phyloP scores from a whole-genome alignment of 2,113 vertebrate genomes.

The Diphyllodes magnificus region DNA sequence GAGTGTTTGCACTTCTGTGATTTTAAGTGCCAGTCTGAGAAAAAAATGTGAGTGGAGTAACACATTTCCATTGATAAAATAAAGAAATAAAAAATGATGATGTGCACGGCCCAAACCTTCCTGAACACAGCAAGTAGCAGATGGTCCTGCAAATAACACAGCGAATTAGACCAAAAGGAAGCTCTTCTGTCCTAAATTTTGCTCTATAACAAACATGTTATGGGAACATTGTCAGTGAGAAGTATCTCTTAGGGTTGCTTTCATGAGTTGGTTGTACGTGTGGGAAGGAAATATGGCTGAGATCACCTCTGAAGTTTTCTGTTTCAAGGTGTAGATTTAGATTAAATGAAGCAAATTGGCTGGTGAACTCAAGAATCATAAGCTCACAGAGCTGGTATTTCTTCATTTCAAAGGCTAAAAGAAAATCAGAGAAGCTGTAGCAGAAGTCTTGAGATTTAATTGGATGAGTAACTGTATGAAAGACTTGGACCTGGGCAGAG shows the following conservation, averaged over 20 bases:
- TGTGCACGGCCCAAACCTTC: rapidly evolving
- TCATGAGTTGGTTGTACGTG: neutral
- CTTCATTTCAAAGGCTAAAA: neutral
- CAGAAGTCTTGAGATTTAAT: neutral
- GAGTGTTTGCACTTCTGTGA: neutral
- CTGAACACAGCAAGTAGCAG: neutral
- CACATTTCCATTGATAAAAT: neutral
- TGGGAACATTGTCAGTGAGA: rapidly evolving
- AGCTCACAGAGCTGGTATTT: neutral
- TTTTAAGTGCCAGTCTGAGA: neutral
- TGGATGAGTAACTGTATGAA: neutral
- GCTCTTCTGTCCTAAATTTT: neutral
- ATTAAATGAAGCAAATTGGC: neutral
- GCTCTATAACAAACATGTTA: rapidly evolving
- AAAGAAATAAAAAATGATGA: neutral
- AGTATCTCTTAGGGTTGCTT: neutral
- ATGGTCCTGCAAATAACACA: neutral
- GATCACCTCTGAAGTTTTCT: neutral
- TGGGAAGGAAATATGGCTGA: neutral
- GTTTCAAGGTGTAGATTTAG: neutral
- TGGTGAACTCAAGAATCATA: neutral
- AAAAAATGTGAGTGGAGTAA: neutral
- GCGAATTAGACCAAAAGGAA: neutral
- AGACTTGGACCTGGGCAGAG: neutral
- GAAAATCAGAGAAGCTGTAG: neutral